Evolutionary conservation across 2,888 invertebrate species (phyloP).

Genomic region (Byasa hedistus): DNA sequence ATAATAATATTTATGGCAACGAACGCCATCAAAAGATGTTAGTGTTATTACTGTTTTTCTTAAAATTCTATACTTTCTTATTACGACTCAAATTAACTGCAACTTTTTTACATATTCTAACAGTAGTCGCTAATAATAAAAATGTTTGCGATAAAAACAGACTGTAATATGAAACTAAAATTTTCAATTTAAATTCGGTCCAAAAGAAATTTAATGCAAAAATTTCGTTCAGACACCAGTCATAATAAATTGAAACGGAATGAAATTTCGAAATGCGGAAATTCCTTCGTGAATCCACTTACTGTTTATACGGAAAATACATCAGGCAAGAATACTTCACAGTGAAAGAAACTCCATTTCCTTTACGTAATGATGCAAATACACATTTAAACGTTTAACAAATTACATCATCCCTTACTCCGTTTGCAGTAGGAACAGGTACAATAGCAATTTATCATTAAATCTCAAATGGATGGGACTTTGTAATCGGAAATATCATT

Average conservation of each 20-base stretch:
- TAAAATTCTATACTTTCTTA: no score
- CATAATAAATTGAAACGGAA: constrained; percentile 4
- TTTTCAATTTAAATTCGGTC: neutral
- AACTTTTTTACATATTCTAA: no score
- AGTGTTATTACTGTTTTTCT: no score
- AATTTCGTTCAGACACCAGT: neutral
- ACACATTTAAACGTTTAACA: constrained; percentile 1
- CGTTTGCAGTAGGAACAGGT: neutral
- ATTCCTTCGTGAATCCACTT: constrained; percentile 5
- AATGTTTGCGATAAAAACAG: no score
- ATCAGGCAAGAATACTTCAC: constrained; percentile 11
- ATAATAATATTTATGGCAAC: no score
- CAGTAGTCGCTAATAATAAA: no score
- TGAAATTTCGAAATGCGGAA: neutral
- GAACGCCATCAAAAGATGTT: no score
- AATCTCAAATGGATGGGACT: no score
- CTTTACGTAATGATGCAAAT: neutral
- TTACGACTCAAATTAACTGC: no score
- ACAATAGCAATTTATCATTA: neutral
- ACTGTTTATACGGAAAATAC: constrained; percentile 9
- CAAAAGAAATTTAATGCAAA: neutral
- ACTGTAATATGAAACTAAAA: neutral
- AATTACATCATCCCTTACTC: neutral
- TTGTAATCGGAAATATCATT: no score
- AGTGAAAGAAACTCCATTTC: constrained; percentile 1